phyloP scores from a whole-genome alignment of 2,113 vertebrate genomes.

The Lepus timidus region DNA sequence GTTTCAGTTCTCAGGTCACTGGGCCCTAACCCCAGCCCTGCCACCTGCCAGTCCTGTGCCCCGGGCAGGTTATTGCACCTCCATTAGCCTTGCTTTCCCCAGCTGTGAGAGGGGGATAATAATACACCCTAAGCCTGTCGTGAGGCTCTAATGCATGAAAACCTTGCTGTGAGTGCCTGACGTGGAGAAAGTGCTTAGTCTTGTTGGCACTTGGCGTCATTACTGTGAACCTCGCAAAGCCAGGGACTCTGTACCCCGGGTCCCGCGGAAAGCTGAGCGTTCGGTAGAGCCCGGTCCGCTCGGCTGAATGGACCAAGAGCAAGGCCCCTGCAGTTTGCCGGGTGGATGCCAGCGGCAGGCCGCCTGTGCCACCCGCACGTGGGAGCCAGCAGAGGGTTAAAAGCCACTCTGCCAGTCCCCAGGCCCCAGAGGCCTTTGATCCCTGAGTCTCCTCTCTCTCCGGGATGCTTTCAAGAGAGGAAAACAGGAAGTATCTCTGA shows the following conservation, averaged over 20 bases:
- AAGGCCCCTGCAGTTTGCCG: background rate
- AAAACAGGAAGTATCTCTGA: conserved; percentile 80
- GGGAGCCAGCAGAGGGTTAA: conserved; percentile 71
- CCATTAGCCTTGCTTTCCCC: background rate
- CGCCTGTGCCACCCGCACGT: background rate
- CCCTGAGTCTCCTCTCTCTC: conserved; percentile 65
- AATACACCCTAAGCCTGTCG: background rate
- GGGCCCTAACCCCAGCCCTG: background rate
- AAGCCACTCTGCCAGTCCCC: conserved; percentile 56
- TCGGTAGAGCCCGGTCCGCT: background rate
- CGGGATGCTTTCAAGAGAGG: conserved; percentile 75
- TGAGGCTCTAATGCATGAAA: background rate
- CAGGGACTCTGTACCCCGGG: background rate
- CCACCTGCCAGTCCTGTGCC: background rate
- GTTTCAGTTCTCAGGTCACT: background rate
- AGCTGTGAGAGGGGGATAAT: conserved; percentile 7
- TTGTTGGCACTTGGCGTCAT: background rate
- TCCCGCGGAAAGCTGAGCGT: background rate
- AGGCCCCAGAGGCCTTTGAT: conserved; percentile 74
- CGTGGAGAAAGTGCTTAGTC: background rate
- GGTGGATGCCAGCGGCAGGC: background rate
- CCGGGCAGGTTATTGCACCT: background rate
- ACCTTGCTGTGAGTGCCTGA: background rate
- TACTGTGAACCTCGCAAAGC: background rate
- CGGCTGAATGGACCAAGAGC: background rate